Base-by-base conservation (phyloP, 2,113 vertebrate species). In the Camelus dromedarius region DNA sequence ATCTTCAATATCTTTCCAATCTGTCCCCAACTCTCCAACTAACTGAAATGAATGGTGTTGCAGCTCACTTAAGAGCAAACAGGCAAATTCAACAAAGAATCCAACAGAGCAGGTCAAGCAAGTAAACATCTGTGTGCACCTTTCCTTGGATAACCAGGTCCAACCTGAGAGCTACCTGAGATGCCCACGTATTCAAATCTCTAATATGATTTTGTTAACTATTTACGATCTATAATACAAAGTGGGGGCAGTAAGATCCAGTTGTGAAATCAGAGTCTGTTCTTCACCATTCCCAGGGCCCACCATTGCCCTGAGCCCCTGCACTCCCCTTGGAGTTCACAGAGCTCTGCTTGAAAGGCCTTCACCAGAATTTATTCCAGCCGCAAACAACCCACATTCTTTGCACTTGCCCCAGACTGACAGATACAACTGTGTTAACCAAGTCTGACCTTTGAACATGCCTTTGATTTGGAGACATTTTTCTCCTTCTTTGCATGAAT, bases 321-420 rank as follows among this genome's bases (percentile, higher is more conserved):
- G 13, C 11, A 60, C 9, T 42, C 28, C 48, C 35, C 11, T 8
- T 16, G 1, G 14, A n/a, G 16, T 9, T 20, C 10, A 12, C 1
- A 1, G 19, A 2, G 20, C 5, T 42, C 8, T 56, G 35, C 83
- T 48, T 3, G 42, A n/a, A 76, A 42, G 54, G 6, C 35, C 66
- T 54, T 30, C 38, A 13, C 28, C n/a, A 35, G 16, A 22, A 4
- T 5, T 2, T 13, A 2, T 6, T 2, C 67, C 38, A 22, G 30
- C 54, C 28, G 8, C 19, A 2, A 5, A 30, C 0, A n/a, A 26
- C 1, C 62, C 9, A 20, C 1, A 0, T 1, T 46, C 22, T 38
- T 3, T 28, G 60, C 38, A 3, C 1, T n/a, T 28, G n/a, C 11
- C 48, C 56, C 80, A 62, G 22, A 64, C 12, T 79, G 76, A 79